Conservation (phyloP, 2,888 invertebrate genomes). For the Ophion costatus region DNA sequence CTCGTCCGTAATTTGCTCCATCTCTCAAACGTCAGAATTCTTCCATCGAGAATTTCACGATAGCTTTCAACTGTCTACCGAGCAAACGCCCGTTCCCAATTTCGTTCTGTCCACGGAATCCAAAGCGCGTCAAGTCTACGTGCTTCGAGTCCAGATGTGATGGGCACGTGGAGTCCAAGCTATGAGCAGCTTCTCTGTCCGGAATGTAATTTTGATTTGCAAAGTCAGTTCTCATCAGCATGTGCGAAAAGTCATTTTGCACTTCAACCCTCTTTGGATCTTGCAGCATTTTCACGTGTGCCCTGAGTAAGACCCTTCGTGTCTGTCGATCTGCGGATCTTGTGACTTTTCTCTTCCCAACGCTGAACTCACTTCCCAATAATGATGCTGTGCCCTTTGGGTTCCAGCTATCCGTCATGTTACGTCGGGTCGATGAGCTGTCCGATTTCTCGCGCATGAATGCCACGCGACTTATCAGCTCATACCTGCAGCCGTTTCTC, state of each 20-base stretch:
- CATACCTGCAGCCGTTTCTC: background rate
- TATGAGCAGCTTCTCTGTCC: conserved; percentile 44
- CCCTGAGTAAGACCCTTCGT: background rate
- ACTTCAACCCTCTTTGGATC: conserved; percentile 34
- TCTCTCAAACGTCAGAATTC: conserved; percentile 6
- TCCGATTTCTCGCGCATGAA: background rate
- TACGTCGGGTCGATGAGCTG: background rate
- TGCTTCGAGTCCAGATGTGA: conserved; percentile 39
- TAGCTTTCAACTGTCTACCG: conserved; percentile 23
- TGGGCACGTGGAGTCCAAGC: conserved; percentile 64
- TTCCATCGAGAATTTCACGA: conserved; percentile 39
- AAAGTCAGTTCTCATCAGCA: conserved; percentile 48
- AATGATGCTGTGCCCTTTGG: background rate
- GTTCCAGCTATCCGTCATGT: background rate
- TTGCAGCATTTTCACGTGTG: background rate
- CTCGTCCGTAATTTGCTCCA: conserved; percentile 7
- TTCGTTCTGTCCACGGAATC: conserved; percentile 7
- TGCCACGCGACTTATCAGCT: background rate
- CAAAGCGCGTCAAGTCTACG: background rate
- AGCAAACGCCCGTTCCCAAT: conserved; percentile 26
- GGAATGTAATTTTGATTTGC: conserved; percentile 67
- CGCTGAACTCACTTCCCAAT: background rate
- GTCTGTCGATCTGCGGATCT: background rate
- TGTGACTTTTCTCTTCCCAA: background rate
- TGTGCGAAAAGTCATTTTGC: conserved; percentile 49